phyloP scores from a whole-genome alignment of 2,888 invertebrate genomes.

The Nymphalis c-album region DNA sequence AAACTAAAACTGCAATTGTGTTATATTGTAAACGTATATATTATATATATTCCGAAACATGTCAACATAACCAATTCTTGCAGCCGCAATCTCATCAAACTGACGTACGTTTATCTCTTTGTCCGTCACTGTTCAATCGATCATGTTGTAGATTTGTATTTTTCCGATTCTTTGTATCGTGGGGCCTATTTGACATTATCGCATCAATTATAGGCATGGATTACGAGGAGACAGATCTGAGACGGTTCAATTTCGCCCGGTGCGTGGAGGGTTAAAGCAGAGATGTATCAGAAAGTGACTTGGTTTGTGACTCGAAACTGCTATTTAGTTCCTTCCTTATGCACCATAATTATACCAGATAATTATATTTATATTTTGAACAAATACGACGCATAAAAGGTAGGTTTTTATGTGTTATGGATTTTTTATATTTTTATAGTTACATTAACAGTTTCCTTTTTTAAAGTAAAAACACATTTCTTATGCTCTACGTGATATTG shows the following conservation, averaged over 20 bases:
- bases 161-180: conserved; percentile 69
- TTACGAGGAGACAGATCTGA: conserved; percentile 76
- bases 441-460: too few relatives aligned
- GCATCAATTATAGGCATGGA: conserved; percentile 80
- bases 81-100: conserved; percentile 23
- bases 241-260: conserved; percentile 74
- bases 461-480: too few relatives aligned
- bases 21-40: not conserved
- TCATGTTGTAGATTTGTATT: conserved; percentile 77
- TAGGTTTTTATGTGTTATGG: too few relatives aligned
- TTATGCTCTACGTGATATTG: too few relatives aligned
- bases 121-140: conserved; percentile 61
- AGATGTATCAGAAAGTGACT: conserved; percentile 66
- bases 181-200: conserved; percentile 75
- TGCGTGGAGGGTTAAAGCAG: conserved; percentile 39
- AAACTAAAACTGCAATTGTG: too few relatives aligned
- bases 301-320: conserved; percentile 41
- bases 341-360: too few relatives aligned
- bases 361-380: too few relatives aligned
- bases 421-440: too few relatives aligned
- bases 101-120: conserved; percentile 34
- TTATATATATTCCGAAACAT: not conserved
- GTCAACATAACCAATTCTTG: conserved; percentile 1
- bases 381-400: too few relatives aligned
- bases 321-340: not conserved